Percentiles rank a stretch among this genome's conserved stretches.
These are phyloP conservation scores for Pediacus dermestoides DNA, from an alignment of 2,888 invertebrate genomes.

Conservation along the genomic window DNA sequence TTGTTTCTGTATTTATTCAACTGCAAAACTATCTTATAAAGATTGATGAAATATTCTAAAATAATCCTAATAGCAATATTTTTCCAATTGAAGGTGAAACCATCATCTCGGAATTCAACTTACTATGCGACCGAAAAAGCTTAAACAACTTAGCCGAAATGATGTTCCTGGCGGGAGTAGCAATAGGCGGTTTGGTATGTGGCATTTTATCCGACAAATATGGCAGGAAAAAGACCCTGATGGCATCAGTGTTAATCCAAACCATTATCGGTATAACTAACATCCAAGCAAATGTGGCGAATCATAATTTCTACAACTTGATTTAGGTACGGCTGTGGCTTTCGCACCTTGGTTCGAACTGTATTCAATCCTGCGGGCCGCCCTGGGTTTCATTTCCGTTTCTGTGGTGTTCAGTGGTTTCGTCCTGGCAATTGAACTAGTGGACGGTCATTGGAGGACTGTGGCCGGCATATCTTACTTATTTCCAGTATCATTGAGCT, in stretches of 20 bases:
- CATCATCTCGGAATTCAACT: slow-evolving; percentile 71
- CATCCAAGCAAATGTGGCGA: not conserved
- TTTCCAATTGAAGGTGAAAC: slow-evolving; percentile 55
- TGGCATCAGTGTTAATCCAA: slow-evolving; percentile 67
- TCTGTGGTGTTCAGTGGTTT: slow-evolving; percentile 79
- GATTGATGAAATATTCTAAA: too few species aligned
- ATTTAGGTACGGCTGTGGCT: slow-evolving; percentile 55
- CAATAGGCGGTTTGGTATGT: slow-evolving; percentile 73
- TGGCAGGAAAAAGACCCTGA: slow-evolving; percentile 72
- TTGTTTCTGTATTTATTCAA: too few species aligned
- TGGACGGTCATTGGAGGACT: slow-evolving; percentile 76
- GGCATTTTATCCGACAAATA: slow-evolving; percentile 76
- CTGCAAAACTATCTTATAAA: too few species aligned
- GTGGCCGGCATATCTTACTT: slow-evolving; percentile 77
- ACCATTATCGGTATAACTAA: slow-evolving; percentile 59
- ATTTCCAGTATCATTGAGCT: slow-evolving; percentile 74
- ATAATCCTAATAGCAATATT: too few species aligned
- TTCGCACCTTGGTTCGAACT: slow-evolving; percentile 68
- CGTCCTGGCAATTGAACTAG: slow-evolving; percentile 73
- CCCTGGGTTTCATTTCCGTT: slow-evolving; percentile 74
- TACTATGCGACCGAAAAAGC: slow-evolving; percentile 70
- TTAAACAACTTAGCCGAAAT: slow-evolving; percentile 72
- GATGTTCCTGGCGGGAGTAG: slow-evolving; percentile 73
- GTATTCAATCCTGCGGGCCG: slow-evolving; percentile 65
- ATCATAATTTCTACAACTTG: slow-evolving; percentile 3